These are phyloP conservation scores for Porites evermanni DNA, from an alignment of 92 coral and sea anemone genomes.

Conservation along the genomic window DNA sequence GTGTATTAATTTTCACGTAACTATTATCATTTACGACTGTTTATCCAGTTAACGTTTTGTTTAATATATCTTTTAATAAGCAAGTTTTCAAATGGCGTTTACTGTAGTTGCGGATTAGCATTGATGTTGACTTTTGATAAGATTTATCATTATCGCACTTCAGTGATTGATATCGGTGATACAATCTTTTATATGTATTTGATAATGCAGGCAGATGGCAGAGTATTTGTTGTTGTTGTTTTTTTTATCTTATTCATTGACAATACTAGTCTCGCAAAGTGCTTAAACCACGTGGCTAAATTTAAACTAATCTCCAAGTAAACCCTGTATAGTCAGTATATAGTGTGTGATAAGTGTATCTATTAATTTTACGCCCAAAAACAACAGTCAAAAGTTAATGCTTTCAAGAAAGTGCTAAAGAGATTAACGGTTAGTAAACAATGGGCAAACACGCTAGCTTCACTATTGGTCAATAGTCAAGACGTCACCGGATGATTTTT, in stretches of 20 bases:
- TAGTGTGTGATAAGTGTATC: neutral
- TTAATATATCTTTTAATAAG: slow-evolving; percentile 9
- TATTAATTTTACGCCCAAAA: too few species aligned
- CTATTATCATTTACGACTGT: slow-evolving; percentile 16
- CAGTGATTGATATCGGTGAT: neutral
- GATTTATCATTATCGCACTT: neutral
- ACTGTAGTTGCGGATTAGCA: too few species aligned
- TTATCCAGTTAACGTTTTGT: slow-evolving; percentile 8
- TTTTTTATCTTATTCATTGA: neutral
- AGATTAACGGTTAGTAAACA: slow-evolving; percentile 1
- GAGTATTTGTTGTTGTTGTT: neutral
- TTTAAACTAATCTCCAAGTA: slow-evolving; percentile 5
- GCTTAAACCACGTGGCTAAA: slow-evolving; percentile 10
- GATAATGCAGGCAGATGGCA: neutral
- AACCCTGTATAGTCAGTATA: neutral
- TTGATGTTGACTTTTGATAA: neutral
- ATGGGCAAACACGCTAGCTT: slow-evolving; percentile 22
- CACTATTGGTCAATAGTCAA: neutral
- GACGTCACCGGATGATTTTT: too few species aligned
- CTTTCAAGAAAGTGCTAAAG: neutral
- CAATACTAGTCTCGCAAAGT: neutral
- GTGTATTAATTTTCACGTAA: neutral
- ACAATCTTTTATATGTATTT: too few species aligned
- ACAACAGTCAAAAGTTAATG: neutral
- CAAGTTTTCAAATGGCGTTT: neutral